Evolutionary conservation across 2,797 vertebrate species (phyloP).

Genomic region (Hemibagrus guttatus): DNA sequence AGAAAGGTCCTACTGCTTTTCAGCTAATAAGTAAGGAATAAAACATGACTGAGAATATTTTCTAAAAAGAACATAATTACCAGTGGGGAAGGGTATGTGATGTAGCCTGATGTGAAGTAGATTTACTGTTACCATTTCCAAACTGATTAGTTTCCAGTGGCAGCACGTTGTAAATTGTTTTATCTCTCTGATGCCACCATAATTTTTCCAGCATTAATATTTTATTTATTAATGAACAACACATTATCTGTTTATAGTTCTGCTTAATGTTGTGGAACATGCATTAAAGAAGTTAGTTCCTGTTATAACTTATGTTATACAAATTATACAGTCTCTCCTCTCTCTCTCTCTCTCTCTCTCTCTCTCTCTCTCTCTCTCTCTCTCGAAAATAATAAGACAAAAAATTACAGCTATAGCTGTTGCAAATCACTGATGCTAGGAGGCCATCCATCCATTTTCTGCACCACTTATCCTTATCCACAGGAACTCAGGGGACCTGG

Average conservation of each 20-base stretch:
- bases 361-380: no score
- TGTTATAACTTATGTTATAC: background rate
- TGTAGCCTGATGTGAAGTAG: background rate
- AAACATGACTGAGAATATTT: background rate
- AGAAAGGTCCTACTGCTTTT: background rate
- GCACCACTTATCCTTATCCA: no score
- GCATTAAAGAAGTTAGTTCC: background rate
- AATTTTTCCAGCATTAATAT: background rate
- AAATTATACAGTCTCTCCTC: background rate
- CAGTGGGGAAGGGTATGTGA: no score
- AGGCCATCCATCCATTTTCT: no score
- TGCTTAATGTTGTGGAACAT: background rate
- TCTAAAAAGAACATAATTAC: background rate
- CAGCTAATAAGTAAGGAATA: background rate
- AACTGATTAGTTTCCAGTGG: background rate
- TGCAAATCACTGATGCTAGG: background rate
- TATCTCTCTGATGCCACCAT: background rate
- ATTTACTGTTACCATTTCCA: background rate
- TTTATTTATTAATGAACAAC: background rate
- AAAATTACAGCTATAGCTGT: background rate
- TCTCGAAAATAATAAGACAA: no score
- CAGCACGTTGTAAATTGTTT: background rate
- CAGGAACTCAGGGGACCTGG: no score
- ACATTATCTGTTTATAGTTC: background rate
- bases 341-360: background rate